Percentiles rank a stretch among this genome's conserved stretches.
These are phyloP conservation scores for Nomada ruficornis DNA, from an alignment of 2,888 invertebrate species.

Conservation along the genomic window DNA sequence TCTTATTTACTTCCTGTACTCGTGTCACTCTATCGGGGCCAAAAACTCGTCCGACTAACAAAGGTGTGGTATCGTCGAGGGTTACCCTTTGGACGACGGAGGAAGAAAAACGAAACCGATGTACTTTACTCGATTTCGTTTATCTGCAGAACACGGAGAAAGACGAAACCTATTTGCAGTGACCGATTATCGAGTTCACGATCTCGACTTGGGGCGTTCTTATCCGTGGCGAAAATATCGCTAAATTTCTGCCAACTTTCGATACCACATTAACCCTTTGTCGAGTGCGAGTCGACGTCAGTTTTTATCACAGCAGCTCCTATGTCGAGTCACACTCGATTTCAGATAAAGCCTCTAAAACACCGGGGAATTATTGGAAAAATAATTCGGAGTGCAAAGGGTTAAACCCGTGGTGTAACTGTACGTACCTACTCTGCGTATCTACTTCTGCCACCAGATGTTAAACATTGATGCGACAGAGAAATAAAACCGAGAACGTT, in stretches of 20 bases:
- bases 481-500: too few species aligned
- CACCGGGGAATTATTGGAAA: too few species aligned
- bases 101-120: slow-evolving; percentile 21
- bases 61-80: slow-evolving; percentile 48
- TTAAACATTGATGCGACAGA: background rate
- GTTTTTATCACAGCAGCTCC: background rate
- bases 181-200: slow-evolving; percentile 39
- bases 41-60: slow-evolving; percentile 37
- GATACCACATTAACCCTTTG: too few species aligned
- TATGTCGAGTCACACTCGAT: background rate
- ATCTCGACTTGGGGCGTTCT: slow-evolving; percentile 4
- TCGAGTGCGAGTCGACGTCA: too few species aligned
- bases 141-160: slow-evolving; percentile 29
- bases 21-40: slow-evolving; percentile 19
- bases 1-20: slow-evolving; percentile 44
- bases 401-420: too few species aligned
- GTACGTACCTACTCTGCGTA: too few species aligned
- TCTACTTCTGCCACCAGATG: too few species aligned
- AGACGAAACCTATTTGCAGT: slow-evolving; percentile 27
- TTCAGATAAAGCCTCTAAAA: too few species aligned
- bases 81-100: slow-evolving; percentile 10
- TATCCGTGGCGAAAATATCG: slow-evolving; percentile 19
- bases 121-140: slow-evolving; percentile 39
- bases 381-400: too few species aligned
- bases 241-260: background rate